Conservation (phyloP, 1,140 invertebrate genomes). For the Scylla paramamosain region DNA sequence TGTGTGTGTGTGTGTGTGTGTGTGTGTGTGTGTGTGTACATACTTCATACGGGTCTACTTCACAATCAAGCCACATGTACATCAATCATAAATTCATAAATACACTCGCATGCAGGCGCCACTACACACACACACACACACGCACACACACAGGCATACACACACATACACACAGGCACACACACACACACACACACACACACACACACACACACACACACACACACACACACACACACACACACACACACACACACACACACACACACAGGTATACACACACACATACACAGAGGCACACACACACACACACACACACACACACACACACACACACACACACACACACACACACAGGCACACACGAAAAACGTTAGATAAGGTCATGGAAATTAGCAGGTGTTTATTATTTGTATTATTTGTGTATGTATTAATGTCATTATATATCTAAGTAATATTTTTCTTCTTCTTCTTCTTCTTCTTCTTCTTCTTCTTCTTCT, state of each 20-base stretch:
- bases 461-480: too few species aligned
- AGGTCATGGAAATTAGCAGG: not conserved
- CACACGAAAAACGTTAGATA: not conserved
- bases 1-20: too few species aligned
- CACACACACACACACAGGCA: constrained; percentile 31
- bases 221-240: not conserved
- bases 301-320: constrained; percentile 45
- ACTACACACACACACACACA: not conserved
- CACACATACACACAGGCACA: constrained; percentile 32
- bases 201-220: not conserved
- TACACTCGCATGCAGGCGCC: constrained; percentile 18
- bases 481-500: too few species aligned
- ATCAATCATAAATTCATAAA: not conserved
- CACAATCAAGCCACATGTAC: not conserved
- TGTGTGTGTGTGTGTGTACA: too few species aligned
- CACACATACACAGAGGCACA: constrained; percentile 27
- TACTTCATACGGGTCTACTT: too few species aligned
- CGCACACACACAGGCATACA: not conserved
- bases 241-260: not conserved
- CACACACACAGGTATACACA: not conserved
- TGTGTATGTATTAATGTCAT: constrained; percentile 10
- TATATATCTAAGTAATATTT: not conserved
- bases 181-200: constrained; percentile 42
- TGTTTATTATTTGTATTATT: not conserved
- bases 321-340: constrained; percentile 46